Conservation (phyloP, 1,140 invertebrate species). For the Anthonomus grandis region DNA sequence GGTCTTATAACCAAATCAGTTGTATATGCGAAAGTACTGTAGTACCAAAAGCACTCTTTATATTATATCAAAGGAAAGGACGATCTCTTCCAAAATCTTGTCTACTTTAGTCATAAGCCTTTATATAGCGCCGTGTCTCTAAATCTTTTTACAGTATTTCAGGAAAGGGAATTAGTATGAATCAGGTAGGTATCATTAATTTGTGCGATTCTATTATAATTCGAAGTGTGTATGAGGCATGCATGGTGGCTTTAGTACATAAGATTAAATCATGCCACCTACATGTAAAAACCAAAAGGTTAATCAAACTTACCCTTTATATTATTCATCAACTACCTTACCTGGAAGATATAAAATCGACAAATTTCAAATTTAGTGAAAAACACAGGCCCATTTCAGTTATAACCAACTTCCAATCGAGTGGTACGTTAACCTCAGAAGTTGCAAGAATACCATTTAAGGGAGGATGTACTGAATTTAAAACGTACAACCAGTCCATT, state of each 20-base stretch:
- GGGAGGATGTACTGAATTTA: conserved; percentile 42
- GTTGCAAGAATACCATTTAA: conserved; percentile 40
- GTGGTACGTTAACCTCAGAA: conserved; percentile 37
- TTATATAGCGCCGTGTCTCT: no score
- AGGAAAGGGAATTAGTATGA: no score
- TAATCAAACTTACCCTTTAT: background rate
- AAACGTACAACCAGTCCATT: conserved; percentile 51
- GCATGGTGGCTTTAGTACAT: background rate
- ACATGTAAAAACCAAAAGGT: conserved; percentile 1
- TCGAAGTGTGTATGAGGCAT: no score
- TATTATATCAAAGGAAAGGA: no score
- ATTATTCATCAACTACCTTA: conserved; percentile 14
- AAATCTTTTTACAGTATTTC: no score
- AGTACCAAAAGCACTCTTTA: no score
- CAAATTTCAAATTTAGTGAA: conserved; percentile 52
- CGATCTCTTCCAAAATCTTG: no score
- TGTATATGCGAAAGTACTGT: no score
- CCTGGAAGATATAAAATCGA: conserved; percentile 38
- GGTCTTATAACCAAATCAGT: no score
- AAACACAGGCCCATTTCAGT: conserved; percentile 56
- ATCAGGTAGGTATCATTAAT: no score
- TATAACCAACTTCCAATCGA: conserved; percentile 52
- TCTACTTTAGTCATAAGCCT: no score
- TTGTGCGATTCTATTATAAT: no score
- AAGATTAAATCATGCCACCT: background rate